A percentile compares a stretch with the other conserved stretches of the same genome.
Evolutionary conservation across 2,888 invertebrate species (phyloP).

Genomic region (Dinocampus coccinellae): DNA sequence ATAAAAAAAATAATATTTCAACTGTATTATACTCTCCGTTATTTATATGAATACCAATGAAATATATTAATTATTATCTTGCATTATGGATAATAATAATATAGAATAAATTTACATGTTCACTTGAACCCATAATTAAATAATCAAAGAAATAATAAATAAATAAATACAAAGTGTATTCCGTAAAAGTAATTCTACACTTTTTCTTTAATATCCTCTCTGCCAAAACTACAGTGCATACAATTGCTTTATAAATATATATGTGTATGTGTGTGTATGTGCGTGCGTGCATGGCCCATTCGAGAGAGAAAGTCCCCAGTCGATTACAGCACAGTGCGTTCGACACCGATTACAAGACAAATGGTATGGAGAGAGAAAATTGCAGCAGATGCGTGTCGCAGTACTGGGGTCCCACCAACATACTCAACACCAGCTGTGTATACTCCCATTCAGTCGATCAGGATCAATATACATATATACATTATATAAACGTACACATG

Average conservation of each 20-base stretch:
- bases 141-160: background rate
- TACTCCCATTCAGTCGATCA: slow-evolving; percentile 29
- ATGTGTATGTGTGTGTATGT: background rate
- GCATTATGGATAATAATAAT: too few species aligned
- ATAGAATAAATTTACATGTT: too few species aligned
- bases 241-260: background rate
- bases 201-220: slow-evolving; percentile 1
- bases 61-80: background rate
- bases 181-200: slow-evolving; percentile 4
- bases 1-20: too few species aligned
- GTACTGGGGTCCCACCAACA: background rate
- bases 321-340: slow-evolving; percentile 39
- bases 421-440: slow-evolving; percentile 43
- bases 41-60: too few species aligned
- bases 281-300: slow-evolving; percentile 24
- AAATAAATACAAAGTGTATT: slow-evolving; percentile 13
- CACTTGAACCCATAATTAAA: background rate
- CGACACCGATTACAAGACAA: slow-evolving; percentile 46
- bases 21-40: too few species aligned
- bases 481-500: background rate
- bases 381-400: slow-evolving; percentile 25
- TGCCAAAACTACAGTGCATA: background rate
- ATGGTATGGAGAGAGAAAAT: slow-evolving; percentile 39
- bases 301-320: slow-evolving; percentile 43
- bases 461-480: slow-evolving; percentile 35